phyloP scores from a whole-genome alignment of 2,797 vertebrate genomes.

The Malacoctenus gilli region DNA sequence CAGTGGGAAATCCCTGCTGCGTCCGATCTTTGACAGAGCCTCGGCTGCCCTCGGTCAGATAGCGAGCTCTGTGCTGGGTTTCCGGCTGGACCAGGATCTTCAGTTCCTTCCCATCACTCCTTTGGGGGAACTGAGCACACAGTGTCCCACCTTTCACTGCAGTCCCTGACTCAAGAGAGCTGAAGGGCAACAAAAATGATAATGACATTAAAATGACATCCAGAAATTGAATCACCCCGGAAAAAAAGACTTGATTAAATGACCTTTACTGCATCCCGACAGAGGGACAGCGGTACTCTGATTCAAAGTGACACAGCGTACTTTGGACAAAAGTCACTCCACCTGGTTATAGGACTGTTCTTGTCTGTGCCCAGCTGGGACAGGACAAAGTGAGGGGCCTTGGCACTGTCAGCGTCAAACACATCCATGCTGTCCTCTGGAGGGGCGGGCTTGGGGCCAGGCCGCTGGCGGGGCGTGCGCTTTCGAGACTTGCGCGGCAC shows the following conservation, averaged over 20 bases:
- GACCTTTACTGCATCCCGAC: constrained; percentile 15
- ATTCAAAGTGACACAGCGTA: constrained; percentile 18
- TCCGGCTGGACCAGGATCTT: constrained; percentile 98
- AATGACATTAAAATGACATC: constrained; percentile 14
- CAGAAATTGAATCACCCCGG: constrained; percentile 15
- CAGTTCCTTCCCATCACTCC: constrained; percentile 95
- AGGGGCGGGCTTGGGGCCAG: constrained; percentile 90
- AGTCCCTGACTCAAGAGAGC: constrained; percentile 76
- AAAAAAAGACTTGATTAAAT: constrained; percentile 13
- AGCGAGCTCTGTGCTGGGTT: constrained; percentile 96
- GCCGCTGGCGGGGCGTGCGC: constrained; percentile 95
- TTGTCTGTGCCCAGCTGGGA: constrained; percentile 98
- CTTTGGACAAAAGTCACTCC: constrained; percentile 23
- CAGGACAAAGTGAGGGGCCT: constrained; percentile 98
- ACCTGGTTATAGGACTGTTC: constrained; percentile 88
- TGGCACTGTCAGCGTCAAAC: constrained; percentile 99
- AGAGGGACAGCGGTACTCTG: not conserved
- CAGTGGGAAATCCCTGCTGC: constrained; percentile 96
- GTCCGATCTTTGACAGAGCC: constrained; percentile 98
- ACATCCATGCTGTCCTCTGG: constrained; percentile 98
- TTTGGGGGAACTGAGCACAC: constrained; percentile 91
- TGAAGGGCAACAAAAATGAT: constrained; percentile 50
- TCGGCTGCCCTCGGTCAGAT: constrained; percentile 97
- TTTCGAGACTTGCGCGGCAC: constrained; percentile 98
- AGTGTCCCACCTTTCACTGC: constrained; percentile 88